A percentile compares a stretch with the other conserved stretches of the same genome.
Conservation (phyloP, 2,888 invertebrate genomes). For the Apoda limacodes region DNA sequence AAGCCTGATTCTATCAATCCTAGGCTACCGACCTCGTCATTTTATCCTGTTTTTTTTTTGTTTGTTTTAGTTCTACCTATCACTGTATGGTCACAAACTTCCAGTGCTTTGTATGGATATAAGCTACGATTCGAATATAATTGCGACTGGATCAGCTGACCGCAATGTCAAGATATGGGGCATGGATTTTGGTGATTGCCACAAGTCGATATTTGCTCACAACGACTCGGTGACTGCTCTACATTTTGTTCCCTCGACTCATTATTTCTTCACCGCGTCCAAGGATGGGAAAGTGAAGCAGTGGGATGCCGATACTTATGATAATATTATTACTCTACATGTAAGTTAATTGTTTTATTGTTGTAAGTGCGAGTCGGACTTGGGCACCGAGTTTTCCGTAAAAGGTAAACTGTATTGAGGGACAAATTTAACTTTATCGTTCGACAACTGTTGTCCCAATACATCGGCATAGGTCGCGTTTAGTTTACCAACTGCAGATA, state of each 20-base stretch:
- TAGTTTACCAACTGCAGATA: too few species aligned
- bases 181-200: conserved; percentile 98
- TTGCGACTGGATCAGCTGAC: conserved; percentile 96
- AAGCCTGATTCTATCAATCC: too few species aligned
- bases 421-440: too few species aligned
- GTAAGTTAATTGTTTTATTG: conserved; percentile 57
- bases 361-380: too few species aligned
- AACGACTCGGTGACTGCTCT: conserved; percentile 93
- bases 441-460: too few species aligned
- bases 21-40: neutral
- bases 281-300: conserved; percentile 96
- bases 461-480: too few species aligned
- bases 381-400: too few species aligned
- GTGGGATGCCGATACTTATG: conserved; percentile 96
- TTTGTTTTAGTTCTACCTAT: conserved; percentile 89
- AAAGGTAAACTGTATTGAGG: too few species aligned
- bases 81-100: conserved; percentile 95
- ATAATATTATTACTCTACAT: conserved; percentile 89
- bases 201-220: conserved; percentile 94
- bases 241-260: conserved; percentile 90
- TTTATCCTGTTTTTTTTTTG: conserved; percentile 11
- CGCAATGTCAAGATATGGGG: conserved; percentile 98
- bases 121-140: conserved; percentile 85
- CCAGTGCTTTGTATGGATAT: conserved; percentile 96
- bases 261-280: conserved; percentile 92